These are phyloP conservation scores for Iphiclides podalirius DNA, from an alignment of 2,888 invertebrate species.

Conservation along the genomic window DNA sequence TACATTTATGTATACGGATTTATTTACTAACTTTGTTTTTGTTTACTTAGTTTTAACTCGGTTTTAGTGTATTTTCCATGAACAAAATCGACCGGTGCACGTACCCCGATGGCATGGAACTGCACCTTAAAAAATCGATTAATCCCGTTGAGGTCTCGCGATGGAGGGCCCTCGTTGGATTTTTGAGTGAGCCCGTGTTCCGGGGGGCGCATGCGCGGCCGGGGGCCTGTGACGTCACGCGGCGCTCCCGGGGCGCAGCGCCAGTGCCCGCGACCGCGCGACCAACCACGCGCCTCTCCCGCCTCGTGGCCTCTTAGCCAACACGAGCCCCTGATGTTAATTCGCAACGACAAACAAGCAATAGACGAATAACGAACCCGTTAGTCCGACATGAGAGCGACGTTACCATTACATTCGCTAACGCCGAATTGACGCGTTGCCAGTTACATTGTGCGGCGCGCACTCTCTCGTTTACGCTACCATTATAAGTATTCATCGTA, in stretches of 20 bases:
- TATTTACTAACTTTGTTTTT: no score
- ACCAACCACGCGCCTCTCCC: conserved; percentile 67
- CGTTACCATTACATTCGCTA: no score
- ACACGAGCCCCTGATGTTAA: conserved; percentile 69
- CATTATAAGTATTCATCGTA: conserved; percentile 44
- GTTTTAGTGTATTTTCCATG: no score
- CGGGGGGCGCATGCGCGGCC: conserved; percentile 42
- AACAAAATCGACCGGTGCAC: no score
- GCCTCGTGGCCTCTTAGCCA: conserved; percentile 52
- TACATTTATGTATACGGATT: no score
- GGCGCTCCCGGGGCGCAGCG: conserved; percentile 66
- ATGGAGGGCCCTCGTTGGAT: conserved; percentile 72
- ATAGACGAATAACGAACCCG: conserved; percentile 43
- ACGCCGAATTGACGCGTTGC: no score
- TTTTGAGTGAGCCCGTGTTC: conserved; percentile 60
- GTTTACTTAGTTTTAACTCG: no score
- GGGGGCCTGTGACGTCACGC: conserved; percentile 69
- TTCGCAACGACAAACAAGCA: conserved; percentile 31
- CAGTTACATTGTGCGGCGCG: conserved; percentile 28
- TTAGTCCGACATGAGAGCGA: no score
- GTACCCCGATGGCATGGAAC: no score
- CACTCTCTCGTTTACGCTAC: conserved; percentile 30
- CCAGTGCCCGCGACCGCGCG: conserved; percentile 74
- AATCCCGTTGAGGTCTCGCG: conserved; percentile 75
- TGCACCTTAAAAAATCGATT: conserved; percentile 78